Conservation (phyloP, 2,797 vertebrate genomes). For the Melanotaenia pygmaea region DNA sequence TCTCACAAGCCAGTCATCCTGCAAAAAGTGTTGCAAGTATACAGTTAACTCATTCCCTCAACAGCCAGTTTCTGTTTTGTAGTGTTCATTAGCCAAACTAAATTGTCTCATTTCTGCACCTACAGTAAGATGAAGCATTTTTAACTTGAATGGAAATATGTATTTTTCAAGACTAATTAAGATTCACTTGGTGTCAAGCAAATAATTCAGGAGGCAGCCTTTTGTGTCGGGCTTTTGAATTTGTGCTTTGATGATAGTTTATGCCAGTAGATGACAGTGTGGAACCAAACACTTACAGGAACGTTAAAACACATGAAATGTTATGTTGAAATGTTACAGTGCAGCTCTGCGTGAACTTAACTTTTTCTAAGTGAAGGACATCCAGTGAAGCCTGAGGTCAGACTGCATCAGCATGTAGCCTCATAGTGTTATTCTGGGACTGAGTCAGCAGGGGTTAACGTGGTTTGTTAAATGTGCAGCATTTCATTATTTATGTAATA, state of each 20-base stretch:
- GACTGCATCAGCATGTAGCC: background rate
- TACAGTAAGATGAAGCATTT: background rate
- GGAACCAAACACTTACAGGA: background rate
- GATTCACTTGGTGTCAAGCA: background rate
- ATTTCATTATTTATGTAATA: background rate
- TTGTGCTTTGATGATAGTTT: background rate
- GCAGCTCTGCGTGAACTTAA: background rate
- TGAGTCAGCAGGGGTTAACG: background rate
- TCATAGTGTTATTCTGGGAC: background rate
- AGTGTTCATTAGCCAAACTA: background rate
- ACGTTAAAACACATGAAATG: too few relatives aligned
- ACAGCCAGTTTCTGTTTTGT: background rate
- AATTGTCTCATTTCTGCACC: background rate
- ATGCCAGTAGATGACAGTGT: conserved; percentile 62
- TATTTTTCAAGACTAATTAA: too few relatives aligned
- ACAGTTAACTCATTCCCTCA: background rate
- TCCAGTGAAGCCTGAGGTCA: background rate
- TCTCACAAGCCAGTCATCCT: background rate
- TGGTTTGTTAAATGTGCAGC: background rate
- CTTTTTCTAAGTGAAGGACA: background rate
- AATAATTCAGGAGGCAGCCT: background rate
- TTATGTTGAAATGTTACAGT: background rate
- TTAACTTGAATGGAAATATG: background rate
- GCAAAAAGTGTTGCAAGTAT: background rate
- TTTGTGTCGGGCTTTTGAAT: background rate